phyloP scores from a whole-genome alignment of 1,140 invertebrate genomes.

The Drosophila ambigua region DNA sequence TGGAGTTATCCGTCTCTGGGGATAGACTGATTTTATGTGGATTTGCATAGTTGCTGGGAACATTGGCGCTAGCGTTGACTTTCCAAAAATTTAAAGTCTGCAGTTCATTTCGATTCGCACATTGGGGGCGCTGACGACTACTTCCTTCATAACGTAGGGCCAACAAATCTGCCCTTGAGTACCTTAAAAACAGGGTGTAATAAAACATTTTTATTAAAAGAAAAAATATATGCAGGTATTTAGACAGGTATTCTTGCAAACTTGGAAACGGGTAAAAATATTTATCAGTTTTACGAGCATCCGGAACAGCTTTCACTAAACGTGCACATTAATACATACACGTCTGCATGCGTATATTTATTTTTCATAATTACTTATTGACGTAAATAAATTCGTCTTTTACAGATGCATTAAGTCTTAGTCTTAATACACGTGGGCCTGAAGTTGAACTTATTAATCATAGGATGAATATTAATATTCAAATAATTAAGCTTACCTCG shows the following conservation, averaged over 20 bases:
- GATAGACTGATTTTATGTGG: conserved; percentile 46
- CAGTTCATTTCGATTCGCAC: conserved; percentile 52
- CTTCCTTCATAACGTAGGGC: conserved; percentile 63
- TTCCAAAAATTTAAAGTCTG: conserved; percentile 73
- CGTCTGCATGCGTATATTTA: not conserved
- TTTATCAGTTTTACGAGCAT: not conserved
- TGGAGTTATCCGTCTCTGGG: conserved; percentile 54
- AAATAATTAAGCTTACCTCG: too few relatives aligned
- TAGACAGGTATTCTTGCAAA: not conserved
- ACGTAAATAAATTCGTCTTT: not conserved
- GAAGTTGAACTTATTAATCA: too few relatives aligned
- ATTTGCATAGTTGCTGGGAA: conserved; percentile 24
- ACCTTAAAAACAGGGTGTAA: conserved; percentile 28
- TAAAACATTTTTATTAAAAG: not conserved
- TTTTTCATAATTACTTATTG: not conserved
- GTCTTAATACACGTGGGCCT: too few relatives aligned
- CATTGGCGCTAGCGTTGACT: conserved; percentile 11
- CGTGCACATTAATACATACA: not conserved
- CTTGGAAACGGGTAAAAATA: not conserved
- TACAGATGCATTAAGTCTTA: too few relatives aligned
- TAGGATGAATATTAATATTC: too few relatives aligned
- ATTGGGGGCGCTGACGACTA: conserved; percentile 60
- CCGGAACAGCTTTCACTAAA: not conserved
- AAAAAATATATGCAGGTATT: not conserved
- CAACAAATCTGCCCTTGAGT: conserved; percentile 60